These are phyloP conservation scores for Psilopogon haemacephalus DNA, from an alignment of 2,113 vertebrate species.

Conservation along the genomic window DNA sequence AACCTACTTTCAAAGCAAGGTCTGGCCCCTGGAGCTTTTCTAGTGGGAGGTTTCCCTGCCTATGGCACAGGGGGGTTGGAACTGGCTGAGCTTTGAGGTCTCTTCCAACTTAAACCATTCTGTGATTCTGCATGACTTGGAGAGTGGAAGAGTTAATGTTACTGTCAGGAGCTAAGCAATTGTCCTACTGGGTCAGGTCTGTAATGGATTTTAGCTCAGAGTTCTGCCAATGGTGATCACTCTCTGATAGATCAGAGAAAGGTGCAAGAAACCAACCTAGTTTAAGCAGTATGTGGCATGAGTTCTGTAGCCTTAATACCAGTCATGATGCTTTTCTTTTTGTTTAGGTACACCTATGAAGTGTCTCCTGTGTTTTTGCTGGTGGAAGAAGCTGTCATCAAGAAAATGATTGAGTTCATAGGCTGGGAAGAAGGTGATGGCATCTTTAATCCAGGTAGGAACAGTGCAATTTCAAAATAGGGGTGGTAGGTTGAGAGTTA, in stretches of 20 bases:
- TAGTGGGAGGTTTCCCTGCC: no score
- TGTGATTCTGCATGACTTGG: not conserved
- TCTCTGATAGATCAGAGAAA: not conserved
- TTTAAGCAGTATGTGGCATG: not conserved
- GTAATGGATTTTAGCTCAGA: not conserved
- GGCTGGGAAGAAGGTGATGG: conserved; percentile 88
- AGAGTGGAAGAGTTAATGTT: not conserved
- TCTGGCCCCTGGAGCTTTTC: no score
- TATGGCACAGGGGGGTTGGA: no score
- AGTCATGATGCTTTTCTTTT: conserved; percentile 36
- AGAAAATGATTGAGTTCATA: conserved; percentile 85
- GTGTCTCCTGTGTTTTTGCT: conserved; percentile 87
- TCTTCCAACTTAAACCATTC: no score
- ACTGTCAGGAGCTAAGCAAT: not conserved
- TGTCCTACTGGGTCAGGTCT: not conserved
- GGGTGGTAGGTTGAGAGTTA: no score
- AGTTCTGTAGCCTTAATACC: not conserved
- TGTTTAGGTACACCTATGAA: conserved; percentile 86
- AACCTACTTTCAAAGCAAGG: not conserved
- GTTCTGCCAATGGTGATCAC: not conserved
- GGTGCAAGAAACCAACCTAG: not conserved
- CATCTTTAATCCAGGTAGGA: conserved; percentile 88
- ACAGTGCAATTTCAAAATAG: not conserved
- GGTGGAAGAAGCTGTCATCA: conserved; percentile 85
- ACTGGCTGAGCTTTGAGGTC: no score